Conservation (phyloP, 1,140 invertebrate genomes). For the Kradibia gibbosae region DNA sequence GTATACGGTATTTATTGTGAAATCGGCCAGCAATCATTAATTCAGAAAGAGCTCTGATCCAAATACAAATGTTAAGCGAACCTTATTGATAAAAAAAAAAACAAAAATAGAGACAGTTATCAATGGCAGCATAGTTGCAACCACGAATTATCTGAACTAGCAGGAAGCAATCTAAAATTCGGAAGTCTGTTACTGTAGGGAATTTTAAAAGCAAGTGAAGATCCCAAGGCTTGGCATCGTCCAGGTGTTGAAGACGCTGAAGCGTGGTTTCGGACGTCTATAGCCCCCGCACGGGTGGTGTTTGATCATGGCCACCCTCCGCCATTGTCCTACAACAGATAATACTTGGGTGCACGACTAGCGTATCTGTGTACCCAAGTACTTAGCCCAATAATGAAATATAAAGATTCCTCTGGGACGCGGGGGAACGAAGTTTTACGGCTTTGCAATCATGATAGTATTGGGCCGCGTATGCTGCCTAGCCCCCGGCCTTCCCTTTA, state of each 20-base stretch:
- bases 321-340: slow-evolving; percentile 3
- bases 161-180: neutral
- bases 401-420: slow-evolving; percentile 67
- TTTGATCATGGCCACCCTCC: slow-evolving; percentile 11
- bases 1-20: neutral
- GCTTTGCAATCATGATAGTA: neutral
- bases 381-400: slow-evolving; percentile 69
- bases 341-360: slow-evolving; percentile 1
- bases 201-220: neutral
- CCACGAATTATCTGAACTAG: too few relatives aligned
- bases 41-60: neutral
- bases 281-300: neutral
- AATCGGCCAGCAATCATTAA: neutral
- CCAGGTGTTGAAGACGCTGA: neutral
- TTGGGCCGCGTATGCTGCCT: neutral
- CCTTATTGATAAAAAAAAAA: too few relatives aligned
- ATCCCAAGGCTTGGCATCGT: neutral
- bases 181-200: neutral
- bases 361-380: slow-evolving; percentile 64
- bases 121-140: too few relatives aligned
- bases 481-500: neutral
- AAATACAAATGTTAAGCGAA: neutral
- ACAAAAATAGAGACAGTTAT: too few relatives aligned
- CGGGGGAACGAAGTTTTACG: neutral
- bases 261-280: neutral